A percentile compares a stretch with the other conserved stretches of the same genome.
Evolutionary conservation across 2,797 vertebrate genomes (phyloP).

Genomic region (Acrocephalus scirpaceus): DNA sequence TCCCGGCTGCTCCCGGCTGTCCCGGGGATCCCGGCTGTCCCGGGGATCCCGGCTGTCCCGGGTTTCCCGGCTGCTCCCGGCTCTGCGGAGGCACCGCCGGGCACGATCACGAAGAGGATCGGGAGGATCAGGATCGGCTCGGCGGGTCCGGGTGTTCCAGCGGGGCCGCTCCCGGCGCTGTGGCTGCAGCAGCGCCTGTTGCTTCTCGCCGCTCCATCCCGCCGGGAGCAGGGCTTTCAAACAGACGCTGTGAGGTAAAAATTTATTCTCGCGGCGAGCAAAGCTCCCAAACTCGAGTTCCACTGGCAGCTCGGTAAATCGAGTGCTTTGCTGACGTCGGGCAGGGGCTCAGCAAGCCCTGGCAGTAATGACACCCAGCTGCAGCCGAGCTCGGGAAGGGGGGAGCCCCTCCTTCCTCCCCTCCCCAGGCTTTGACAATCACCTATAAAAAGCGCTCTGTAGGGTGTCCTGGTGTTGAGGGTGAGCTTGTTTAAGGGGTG

Average conservation of each 20-base stretch:
- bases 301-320: not conserved
- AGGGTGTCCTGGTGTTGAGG: accelerated
- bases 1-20: too few species aligned
- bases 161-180: not conserved
- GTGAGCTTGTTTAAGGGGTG: not conserved
- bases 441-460: not conserved
- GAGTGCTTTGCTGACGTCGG: not conserved
- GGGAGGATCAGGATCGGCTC: not conserved
- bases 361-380: not conserved
- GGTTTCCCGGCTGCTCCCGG: too few species aligned
- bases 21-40: too few species aligned
- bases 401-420: too few species aligned
- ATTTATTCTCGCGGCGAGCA: not conserved
- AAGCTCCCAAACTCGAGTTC: not conserved
- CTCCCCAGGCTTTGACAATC: too few species aligned
- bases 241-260: not conserved
- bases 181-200: accelerated
- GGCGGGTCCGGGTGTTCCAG: accelerated
- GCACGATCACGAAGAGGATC: not conserved
- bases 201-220: not conserved
- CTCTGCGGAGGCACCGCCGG: not conserved
- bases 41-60: too few species aligned
- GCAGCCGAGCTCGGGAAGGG: not conserved
- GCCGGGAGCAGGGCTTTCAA: not conserved
- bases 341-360: not conserved